phyloP scores from a whole-genome alignment of 2,797 vertebrate genomes.

The Argyrosomus regius region DNA sequence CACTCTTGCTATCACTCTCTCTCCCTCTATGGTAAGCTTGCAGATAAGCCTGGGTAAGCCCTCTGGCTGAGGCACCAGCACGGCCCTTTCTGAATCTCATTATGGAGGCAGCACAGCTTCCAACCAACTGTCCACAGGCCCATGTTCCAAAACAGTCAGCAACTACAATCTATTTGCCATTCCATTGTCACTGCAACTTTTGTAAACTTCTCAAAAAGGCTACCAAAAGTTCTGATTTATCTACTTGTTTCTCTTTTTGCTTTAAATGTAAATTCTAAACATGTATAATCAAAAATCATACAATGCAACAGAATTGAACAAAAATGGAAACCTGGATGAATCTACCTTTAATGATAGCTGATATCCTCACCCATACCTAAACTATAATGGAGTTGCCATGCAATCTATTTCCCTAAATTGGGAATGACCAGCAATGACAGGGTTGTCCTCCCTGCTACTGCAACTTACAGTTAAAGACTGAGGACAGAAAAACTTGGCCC shows the following conservation, averaged over 20 bases:
- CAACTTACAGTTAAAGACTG: background rate
- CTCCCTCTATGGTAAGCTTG: conserved; percentile 62
- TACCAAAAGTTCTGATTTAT: background rate
- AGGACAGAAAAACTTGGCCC: background rate
- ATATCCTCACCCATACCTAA: background rate
- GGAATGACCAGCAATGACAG: background rate
- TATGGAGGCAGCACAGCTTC: conserved; percentile 66
- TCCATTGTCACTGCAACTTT: conserved; percentile 9
- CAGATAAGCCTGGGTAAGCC: conserved; percentile 78
- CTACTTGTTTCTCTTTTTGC: background rate
- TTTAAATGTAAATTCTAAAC: background rate
- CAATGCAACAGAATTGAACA: too few species aligned
- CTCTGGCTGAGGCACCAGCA: conserved; percentile 71
- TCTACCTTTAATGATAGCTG: background rate
- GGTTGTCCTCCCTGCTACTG: background rate
- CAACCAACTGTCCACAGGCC: conserved; percentile 64
- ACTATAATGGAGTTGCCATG: background rate
- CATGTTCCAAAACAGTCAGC: conserved; percentile 36
- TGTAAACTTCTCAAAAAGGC: background rate
- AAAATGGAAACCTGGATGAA: too few species aligned
- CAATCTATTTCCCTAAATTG: background rate
- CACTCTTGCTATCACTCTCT: background rate
- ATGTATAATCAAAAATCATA: background rate
- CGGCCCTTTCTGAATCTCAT: conserved; percentile 72
- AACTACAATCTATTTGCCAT: conserved; percentile 22